A percentile compares a stretch with the other conserved stretches of the same genome.
These are phyloP conservation scores for Glareola pratincola DNA, from an alignment of 2,113 vertebrate genomes.

Conservation along the genomic window DNA sequence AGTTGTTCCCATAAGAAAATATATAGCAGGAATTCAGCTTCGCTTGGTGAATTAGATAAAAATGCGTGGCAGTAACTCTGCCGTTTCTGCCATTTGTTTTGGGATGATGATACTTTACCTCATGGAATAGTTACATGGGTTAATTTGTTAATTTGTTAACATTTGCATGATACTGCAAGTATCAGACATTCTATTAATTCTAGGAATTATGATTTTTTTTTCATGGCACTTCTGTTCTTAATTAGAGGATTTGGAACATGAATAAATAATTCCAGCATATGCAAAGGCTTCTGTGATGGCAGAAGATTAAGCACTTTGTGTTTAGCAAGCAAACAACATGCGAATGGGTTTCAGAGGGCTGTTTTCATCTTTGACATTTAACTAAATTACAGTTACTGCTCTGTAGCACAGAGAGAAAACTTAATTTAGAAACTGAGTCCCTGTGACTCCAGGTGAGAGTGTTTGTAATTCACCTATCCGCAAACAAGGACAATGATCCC, in stretches of 20 bases:
- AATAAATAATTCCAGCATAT: background rate
- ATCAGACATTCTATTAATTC: background rate
- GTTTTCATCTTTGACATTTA: background rate
- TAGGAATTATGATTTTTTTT: background rate
- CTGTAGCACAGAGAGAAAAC: background rate
- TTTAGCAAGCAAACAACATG: background rate
- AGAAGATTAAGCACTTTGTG: background rate
- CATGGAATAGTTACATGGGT: background rate
- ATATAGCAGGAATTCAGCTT: background rate
- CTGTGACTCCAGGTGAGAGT: background rate
- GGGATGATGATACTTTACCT: background rate
- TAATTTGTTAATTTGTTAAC: background rate
- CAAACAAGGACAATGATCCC: background rate
- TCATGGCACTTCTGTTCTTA: background rate
- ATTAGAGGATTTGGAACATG: background rate
- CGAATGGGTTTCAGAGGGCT: background rate
- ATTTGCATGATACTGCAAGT: background rate
- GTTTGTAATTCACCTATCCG: background rate
- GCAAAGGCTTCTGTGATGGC: background rate
- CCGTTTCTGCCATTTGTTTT: background rate
- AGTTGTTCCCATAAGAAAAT: background rate
- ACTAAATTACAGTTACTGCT: constrained; percentile 11
- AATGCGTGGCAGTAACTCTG: background rate
- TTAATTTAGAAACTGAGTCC: constrained; percentile 11
- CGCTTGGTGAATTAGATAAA: background rate